Conservation (phyloP, 2,797 vertebrate species). For the Meriones psammophilus region DNA sequence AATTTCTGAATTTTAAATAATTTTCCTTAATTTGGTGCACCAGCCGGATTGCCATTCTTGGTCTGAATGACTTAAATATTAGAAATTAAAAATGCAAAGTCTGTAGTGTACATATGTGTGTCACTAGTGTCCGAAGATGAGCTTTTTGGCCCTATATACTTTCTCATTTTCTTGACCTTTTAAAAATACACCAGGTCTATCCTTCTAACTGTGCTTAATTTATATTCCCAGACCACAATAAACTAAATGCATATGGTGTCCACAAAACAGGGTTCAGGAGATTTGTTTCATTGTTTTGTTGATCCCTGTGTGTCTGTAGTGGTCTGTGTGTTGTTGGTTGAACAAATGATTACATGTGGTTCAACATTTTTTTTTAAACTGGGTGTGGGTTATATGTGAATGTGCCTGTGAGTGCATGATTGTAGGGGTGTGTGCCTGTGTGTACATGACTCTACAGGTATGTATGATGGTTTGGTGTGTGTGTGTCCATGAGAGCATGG, state of each 20-base stretch:
- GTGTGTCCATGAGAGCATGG: no score
- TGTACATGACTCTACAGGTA: neutral
- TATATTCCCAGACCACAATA: neutral
- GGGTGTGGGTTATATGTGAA: no score
- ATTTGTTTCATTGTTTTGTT: neutral
- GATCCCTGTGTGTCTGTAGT: neutral
- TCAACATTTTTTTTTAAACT: no score
- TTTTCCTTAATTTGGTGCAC: neutral
- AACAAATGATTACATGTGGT: neutral
- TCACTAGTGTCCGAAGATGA: neutral
- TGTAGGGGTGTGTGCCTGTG: neutral
- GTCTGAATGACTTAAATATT: neutral
- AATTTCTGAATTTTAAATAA: slow-evolving; percentile 23
- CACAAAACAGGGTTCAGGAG: neutral
- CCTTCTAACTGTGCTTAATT: neutral
- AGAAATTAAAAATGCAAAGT: slow-evolving; percentile 34
- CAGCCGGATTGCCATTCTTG: neutral
- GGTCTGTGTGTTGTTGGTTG: neutral
- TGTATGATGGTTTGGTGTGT: no score
- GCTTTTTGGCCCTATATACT: neutral
- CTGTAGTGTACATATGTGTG: neutral
- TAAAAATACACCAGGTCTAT: neutral
- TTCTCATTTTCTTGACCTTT: neutral
- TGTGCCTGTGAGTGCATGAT: no score
- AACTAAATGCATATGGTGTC: neutral